Evolutionary conservation across 2,888 invertebrate species (phyloP), one percentile per base, ranked within the genome.

Genomic region (Hetaerina titia): DNA sequence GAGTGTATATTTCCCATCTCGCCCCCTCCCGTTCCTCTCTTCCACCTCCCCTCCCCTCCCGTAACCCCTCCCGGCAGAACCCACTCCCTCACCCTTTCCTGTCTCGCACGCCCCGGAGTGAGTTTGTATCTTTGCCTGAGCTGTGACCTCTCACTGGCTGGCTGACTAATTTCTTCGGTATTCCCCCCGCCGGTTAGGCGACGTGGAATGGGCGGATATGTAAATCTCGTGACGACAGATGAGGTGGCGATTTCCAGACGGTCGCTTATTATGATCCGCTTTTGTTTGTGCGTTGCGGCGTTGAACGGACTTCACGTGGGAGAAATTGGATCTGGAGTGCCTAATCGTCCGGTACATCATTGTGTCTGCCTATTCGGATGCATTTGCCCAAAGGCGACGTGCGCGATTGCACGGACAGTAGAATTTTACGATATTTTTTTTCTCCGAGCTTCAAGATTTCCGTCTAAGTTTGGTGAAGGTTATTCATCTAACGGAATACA

Each of bases 81-180:
- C 31, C 88, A 88, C 56, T 88, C 56, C 88, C 88, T 45, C 45
- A 45, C 31, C 81, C 11, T 17, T 13, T 31, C 13, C 31, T 25
- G 81, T 81, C 90, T 90, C 90, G 63, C 90, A 64, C 64, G 22
- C 58, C 45, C 22, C 31, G 31, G 31, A 60, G 90, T 45, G 64
- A 17, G 64, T 64, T 19, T 69, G 90, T 90, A 31, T 90, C 64
- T 90, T 63, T 90, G 31, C 31, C 2, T 9, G 31, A 81, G 81
- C 81, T 25, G 64, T 90, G 90, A 90, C 63, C 90, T 89, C 89
- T 22, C 4, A 7, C 11, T 58, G 15, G 17, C 57, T 69, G 31
- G 31, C 31, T 81, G 81, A 81, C 81, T 81, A 81, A 81, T 81
- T 31, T 22, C 31, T 22, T 81, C 81, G 81, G 81, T 31, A 81